These are phyloP conservation scores for Trichacis sp. DNA, from an alignment of 2,888 invertebrate genomes.

Conservation along the genomic window DNA sequence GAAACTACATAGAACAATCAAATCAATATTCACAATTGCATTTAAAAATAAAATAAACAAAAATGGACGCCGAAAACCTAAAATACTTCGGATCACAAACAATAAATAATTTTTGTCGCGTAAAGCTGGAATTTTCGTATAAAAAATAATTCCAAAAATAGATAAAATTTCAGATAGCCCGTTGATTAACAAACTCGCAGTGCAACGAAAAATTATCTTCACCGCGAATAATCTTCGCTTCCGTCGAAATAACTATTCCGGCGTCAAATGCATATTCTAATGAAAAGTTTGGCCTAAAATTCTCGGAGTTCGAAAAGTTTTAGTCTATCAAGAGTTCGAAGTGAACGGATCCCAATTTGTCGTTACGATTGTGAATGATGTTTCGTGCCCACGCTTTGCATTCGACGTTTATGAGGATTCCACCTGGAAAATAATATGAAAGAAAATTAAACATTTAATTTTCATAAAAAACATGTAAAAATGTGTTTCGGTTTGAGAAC, in stretches of 20 bases:
- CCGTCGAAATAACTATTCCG: conserved; percentile 26
- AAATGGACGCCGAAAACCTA: background rate
- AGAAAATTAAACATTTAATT: no score
- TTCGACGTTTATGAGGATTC: conserved; percentile 76
- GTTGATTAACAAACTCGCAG: conserved; percentile 1
- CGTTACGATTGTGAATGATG: conserved; percentile 77
- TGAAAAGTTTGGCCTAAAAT: conserved; percentile 8
- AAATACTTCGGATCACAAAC: background rate
- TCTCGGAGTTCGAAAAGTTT: conserved; percentile 32
- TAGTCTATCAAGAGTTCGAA: conserved; percentile 77
- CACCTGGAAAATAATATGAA: conserved; percentile 71
- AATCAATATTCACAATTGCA: no score
- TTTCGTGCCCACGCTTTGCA: conserved; percentile 81
- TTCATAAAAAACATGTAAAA: no score
- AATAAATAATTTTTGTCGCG: background rate
- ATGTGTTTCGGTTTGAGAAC: no score
- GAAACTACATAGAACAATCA: no score
- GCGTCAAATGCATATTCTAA: conserved; percentile 26
- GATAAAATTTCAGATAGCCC: background rate
- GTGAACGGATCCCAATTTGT: conserved; percentile 79
- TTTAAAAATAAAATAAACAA: no score
- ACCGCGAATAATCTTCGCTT: conserved; percentile 17
- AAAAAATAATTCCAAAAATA: background rate
- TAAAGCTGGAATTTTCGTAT: background rate
- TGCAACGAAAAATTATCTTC: conserved; percentile 29